Evolutionary conservation across 2,113 vertebrate species (phyloP), one percentile per base, ranked within the genome.

Genomic region (Desmodus rotundus): DNA sequence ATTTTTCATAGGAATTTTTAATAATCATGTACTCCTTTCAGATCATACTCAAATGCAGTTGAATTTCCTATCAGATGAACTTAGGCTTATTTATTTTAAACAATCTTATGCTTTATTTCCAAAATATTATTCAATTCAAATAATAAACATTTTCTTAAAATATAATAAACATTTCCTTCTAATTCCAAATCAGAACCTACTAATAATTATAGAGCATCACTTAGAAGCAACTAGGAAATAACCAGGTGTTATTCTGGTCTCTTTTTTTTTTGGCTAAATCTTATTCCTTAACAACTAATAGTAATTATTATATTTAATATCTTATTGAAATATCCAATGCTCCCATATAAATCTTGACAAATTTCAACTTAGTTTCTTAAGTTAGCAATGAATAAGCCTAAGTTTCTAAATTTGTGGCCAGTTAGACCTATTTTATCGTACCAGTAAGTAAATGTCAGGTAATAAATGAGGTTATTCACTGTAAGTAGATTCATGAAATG

Each of bases 61-160:
- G 38, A 91, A 81, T 87, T 45, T 92, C 47, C 20, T 92, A 19
- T 77, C 93, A 93, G 17, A 68, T 91, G 68, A 87, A 82, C 7
- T 90, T 3, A 41, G 78, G 43, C 22, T 94, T 7, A 83, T 82
- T 91, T 70, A 67, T 74, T 89, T 87, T 80, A 52, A 6, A 28
- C 87, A 84, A 70, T 67, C 3, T 93, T 38, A n/a, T 58, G 73
- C 22, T 93, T 94, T 86, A 90, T 91, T 88, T 93, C 31, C 14
- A 95, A 97, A 97, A 94, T 63, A 91, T 45, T 86, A 89, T 65
- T 94, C 85, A 43, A 72, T 89, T 65, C 58, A 80, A 96, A 78
- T 77, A 86, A 67, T 74, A 91, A 96, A 83, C 20, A 54, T 91
- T 73, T 82, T 88, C 77, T 93, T 89, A 74, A 96, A 93, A 90